phyloP scores from a whole-genome alignment of 1,140 invertebrate genomes.

The Hyles vespertilio region DNA sequence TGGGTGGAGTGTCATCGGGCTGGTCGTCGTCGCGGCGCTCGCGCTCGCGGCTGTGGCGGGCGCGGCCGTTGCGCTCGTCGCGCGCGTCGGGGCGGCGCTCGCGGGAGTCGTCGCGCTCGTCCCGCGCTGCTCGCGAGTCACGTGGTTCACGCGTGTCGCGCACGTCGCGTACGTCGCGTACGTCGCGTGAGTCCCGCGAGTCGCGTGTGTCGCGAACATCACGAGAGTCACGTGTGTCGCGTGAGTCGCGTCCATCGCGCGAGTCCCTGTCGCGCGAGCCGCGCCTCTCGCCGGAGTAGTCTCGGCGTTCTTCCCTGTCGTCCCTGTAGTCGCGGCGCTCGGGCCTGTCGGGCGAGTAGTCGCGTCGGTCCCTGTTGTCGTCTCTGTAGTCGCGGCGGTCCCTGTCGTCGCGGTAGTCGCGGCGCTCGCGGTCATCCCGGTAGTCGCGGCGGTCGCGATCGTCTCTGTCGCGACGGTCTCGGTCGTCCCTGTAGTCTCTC shows the following conservation, averaged over 20 bases:
- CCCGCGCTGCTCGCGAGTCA: conserved; percentile 7
- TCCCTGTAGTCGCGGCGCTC: conserved; percentile 11
- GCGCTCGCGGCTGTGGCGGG: conserved; percentile 37
- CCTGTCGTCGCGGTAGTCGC: conserved; percentile 23
- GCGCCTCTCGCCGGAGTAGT: conserved; percentile 17
- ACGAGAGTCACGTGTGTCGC: conserved; percentile 26
- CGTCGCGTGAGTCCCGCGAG: too few relatives aligned
- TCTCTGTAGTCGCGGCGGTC: conserved; percentile 25
- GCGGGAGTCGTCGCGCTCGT: conserved; percentile 8
- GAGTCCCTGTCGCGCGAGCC: conserved; percentile 14
- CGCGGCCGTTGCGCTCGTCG: conserved; percentile 35
- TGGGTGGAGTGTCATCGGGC: conserved; percentile 56
- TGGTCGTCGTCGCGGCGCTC: conserved; percentile 45
- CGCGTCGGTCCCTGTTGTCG: conserved; percentile 29
- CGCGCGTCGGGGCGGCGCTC: conserved; percentile 5
- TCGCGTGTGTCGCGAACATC: conserved; percentile 51
- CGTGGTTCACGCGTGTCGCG: conserved; percentile 34
- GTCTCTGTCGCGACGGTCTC: conserved; percentile 31
- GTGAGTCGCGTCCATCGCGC: not conserved
- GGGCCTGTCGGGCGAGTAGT: conserved; percentile 9
- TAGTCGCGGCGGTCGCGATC: conserved; percentile 33
- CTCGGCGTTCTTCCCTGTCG: conserved; percentile 1
- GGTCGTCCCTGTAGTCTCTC: conserved; percentile 22
- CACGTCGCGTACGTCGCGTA: conserved; percentile 1
- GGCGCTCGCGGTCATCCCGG: conserved; percentile 20